Evolutionary conservation across 2,113 vertebrate species (phyloP), one percentile per base, ranked within the genome.

Genomic region (Delphinapterus leucas): DNA sequence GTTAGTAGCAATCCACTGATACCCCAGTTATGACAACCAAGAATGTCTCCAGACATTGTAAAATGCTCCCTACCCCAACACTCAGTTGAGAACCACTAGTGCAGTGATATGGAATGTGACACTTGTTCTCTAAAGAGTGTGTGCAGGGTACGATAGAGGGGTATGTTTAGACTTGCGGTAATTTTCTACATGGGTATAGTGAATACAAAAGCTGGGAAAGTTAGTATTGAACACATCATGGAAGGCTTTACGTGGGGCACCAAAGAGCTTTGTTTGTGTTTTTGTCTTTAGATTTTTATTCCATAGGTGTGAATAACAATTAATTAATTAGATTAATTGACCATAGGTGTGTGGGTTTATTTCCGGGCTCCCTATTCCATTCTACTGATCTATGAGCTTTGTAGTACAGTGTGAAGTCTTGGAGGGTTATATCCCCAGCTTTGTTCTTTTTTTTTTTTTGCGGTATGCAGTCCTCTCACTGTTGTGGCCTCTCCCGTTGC

Each of bases 1-100:
- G 41, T 33, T 65, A 38, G 5, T 26, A 36, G 6, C 2, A 4
- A 3, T 10, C 17, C 13, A 2, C 28, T 53, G 7, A 3, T 33
- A 6, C 14, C n/a, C 33, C 76, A 44, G 36, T 12, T 44, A 5
- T 68, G 28, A 92, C 25, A 73, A 70, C 6, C 8, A 41, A 73
- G 88, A 70, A 21, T 13, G 8, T 70, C 14, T 79, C 12, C 12
- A 58, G 23, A 95, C 8, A 81, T 41, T 80, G 6, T 14, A 58
- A 58, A 70, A 63, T 70, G 33, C 17, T 23, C 38, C 11, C 13
- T 9, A 25, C 5, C 23, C 1, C 28, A 55, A 38, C 0, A 12
- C 25, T 31, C 8, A 70, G 7, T 2, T 38, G 44, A 81, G 26
- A 80, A 76, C 6, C 21, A 11, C 12, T 53, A 15, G 13, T 67